Conservation (phyloP, 2,113 vertebrate species). For the Paralichthys olivaceus region DNA sequence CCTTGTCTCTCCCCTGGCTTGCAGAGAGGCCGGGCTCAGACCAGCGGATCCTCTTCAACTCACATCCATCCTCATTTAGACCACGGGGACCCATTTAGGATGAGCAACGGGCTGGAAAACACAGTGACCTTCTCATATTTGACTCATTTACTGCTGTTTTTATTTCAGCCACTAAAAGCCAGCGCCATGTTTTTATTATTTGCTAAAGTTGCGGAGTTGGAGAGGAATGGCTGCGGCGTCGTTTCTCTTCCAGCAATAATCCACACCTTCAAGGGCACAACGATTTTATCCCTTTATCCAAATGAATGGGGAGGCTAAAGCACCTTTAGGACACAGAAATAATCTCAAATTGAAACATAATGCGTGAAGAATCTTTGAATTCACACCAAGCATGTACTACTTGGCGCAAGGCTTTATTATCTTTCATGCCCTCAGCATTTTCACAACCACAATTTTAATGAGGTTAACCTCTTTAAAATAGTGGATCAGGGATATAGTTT, state of each 20-base stretch:
- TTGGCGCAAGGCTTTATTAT: constrained; percentile 56
- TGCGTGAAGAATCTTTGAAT: constrained; percentile 41
- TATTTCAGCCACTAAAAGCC: constrained; percentile 42
- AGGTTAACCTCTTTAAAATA: constrained; percentile 68
- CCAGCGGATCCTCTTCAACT: constrained; percentile 56
- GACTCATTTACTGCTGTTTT: constrained; percentile 70
- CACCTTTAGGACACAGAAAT: constrained; percentile 38
- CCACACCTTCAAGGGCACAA: constrained; percentile 11
- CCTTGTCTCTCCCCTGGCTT: constrained; percentile 52
- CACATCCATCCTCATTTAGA: constrained; percentile 76
- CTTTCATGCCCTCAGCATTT: constrained; percentile 53
- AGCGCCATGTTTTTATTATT: constrained; percentile 45
- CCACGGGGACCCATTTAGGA: constrained; percentile 66
- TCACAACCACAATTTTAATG: constrained; percentile 65
- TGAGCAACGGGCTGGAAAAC: constrained; percentile 73
- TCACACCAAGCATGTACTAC: constrained; percentile 30
- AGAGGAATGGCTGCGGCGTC: neutral
- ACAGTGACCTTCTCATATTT: constrained; percentile 76
- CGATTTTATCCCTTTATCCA: constrained; percentile 34
- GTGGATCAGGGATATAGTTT: constrained; percentile 44
- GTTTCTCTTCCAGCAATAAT: constrained; percentile 15
- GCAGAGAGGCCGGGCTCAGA: constrained; percentile 48
- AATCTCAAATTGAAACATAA: constrained; percentile 46
- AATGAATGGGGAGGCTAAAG: constrained; percentile 6
- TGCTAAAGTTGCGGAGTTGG: constrained; percentile 26